These are phyloP conservation scores for Calliphora vicina DNA, from an alignment of 1,140 invertebrate species.

Conservation along the genomic window DNA sequence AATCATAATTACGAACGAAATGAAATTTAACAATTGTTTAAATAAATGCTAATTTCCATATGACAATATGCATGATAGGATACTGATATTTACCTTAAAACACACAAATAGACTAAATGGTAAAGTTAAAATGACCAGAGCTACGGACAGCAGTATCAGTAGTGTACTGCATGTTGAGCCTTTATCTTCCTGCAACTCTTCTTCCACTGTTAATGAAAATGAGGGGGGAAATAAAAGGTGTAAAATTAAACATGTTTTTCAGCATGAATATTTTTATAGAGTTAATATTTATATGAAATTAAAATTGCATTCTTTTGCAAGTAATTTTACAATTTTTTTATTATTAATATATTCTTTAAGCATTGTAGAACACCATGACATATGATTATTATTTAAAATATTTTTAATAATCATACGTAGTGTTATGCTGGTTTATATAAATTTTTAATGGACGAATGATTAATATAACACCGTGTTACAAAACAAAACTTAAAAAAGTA, in stretches of 20 bases:
- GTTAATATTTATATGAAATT: too few relatives aligned
- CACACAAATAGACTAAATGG: slow-evolving; percentile 94
- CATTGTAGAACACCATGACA: too few relatives aligned
- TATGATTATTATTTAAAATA: not conserved
- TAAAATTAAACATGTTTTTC: too few relatives aligned
- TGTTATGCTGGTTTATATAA: too few relatives aligned
- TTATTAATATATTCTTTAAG: too few relatives aligned
- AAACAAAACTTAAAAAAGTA: too few relatives aligned
- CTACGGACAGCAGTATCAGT: slow-evolving; percentile 84
- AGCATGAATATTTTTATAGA: too few relatives aligned
- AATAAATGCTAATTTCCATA: not conserved
- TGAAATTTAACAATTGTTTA: not conserved
- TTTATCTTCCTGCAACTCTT: slow-evolving; percentile 72
- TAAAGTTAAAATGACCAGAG: slow-evolving; percentile 86
- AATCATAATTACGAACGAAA: not conserved
- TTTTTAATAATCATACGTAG: too few relatives aligned
- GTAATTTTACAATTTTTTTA: too few relatives aligned
- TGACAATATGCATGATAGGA: not conserved
- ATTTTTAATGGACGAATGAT: too few relatives aligned
- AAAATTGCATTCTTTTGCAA: too few relatives aligned
- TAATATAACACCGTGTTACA: too few relatives aligned
- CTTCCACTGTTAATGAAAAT: slow-evolving; percentile 66
- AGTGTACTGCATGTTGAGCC: slow-evolving; percentile 88
- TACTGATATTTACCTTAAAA: slow-evolving; percentile 75
- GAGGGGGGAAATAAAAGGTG: not conserved